Evolutionary conservation across 2,888 invertebrate species (phyloP).

Genomic region (Parelbella ahira): DNA sequence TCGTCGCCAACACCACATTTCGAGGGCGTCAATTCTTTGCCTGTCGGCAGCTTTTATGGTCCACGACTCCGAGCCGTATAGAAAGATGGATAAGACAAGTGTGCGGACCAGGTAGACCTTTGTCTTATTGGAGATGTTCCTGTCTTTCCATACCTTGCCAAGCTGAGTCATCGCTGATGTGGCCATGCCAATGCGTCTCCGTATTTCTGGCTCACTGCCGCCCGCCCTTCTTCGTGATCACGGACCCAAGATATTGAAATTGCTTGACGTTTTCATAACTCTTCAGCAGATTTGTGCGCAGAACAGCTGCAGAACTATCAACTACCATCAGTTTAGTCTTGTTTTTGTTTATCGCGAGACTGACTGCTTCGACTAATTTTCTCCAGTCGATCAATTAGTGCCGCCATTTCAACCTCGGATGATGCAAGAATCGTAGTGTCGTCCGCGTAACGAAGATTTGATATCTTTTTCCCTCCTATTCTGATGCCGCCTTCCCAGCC

Average conservation of each 20-base stretch:
- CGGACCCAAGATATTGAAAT: neutral
- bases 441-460: neutral
- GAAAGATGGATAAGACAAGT: too few species aligned
- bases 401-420: neutral
- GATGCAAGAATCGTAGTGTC: neutral
- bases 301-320: neutral
- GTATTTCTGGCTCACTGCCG: neutral
- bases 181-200: slow-evolving; percentile 5
- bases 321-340: neutral
- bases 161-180: neutral
- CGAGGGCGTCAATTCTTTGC: too few species aligned
- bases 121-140: too few species aligned
- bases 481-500: slow-evolving; percentile 2
- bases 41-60: too few species aligned
- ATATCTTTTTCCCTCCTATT: neutral
- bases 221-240: neutral
- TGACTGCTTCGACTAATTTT: neutral
- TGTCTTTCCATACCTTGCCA: too few species aligned
- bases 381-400: neutral
- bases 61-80: too few species aligned
- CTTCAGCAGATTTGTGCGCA: neutral
- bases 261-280: neutral
- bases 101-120: too few species aligned
- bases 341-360: neutral
- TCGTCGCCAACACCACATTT: too few species aligned